Percentiles rank a stretch among this genome's conserved stretches.
These are phyloP conservation scores for Urechis unicinctus DNA, from an alignment of 2,888 invertebrate species.

Conservation along the genomic window DNA sequence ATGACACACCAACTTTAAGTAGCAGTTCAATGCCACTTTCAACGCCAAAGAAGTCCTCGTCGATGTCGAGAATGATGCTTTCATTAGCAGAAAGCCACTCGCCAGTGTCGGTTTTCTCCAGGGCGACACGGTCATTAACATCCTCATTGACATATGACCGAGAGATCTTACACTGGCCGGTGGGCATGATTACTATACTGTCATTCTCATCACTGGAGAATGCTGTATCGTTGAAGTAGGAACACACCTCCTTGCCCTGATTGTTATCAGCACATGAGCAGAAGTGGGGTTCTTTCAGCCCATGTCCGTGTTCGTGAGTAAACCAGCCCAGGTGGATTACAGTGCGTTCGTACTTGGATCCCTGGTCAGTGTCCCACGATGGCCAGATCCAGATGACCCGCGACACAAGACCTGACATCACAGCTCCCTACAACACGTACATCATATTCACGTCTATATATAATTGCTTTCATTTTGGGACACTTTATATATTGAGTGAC, in stretches of 20 bases:
- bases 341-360: background rate
- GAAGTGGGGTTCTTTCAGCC: background rate
- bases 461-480: too few relatives aligned
- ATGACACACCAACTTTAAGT: slow-evolving; percentile 3
- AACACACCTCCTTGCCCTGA: background rate
- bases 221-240: background rate
- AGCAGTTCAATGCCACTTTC: slow-evolving; percentile 1
- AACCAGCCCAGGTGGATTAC: too few relatives aligned
- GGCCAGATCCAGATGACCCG: slow-evolving; percentile 12
- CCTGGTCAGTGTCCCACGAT: slow-evolving; percentile 8
- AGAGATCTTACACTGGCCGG: background rate
- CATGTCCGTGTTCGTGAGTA: too few relatives aligned
- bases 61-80: slow-evolving; percentile 9
- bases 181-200: background rate
- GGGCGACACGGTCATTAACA: slow-evolving; percentile 2
- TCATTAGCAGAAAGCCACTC: slow-evolving; percentile 1
- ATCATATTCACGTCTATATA: too few relatives aligned
- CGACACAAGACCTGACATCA: slow-evolving; percentile 5
- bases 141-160: background rate
- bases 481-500: too few relatives aligned
- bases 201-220: background rate
- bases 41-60: slow-evolving; percentile 15
- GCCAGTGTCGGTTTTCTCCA: slow-evolving; percentile 5
- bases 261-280: background rate
- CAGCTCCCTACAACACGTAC: slow-evolving; percentile 6